Percentiles rank a stretch among this genome's conserved stretches.
Conservation (phyloP, 2,888 invertebrate genomes). For the Lamellibrachia columna region DNA sequence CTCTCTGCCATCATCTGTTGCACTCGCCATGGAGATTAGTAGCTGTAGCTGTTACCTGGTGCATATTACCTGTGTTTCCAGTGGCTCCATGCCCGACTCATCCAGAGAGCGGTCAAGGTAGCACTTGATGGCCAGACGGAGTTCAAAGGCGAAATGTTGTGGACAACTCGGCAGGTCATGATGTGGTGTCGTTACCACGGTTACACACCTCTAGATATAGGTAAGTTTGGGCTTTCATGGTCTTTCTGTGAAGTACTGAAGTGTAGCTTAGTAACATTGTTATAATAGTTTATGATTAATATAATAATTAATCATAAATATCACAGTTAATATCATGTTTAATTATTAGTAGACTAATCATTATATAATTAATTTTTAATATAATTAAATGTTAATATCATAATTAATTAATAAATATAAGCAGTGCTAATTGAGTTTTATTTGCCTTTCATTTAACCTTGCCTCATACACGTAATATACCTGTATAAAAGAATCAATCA, state of each 20-base stretch:
- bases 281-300: neutral
- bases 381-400: too few relatives aligned
- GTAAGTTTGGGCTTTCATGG: neutral
- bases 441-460: neutral
- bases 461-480: neutral
- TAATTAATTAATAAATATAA: neutral
- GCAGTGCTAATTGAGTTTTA: neutral
- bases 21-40: too few relatives aligned
- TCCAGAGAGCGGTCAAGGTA: neutral
- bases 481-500: too few relatives aligned
- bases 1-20: too few relatives aligned
- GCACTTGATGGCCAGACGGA: neutral
- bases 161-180: conserved; percentile 11
- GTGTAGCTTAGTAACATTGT: neutral
- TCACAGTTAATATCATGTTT: too few relatives aligned
- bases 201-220: neutral
- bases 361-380: neutral
- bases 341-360: neutral
- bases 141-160: neutral
- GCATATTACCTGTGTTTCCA: neutral
- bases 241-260: neutral
- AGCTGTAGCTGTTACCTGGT: neutral
- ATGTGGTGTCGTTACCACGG: conserved; percentile 9
- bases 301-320: too few relatives aligned
- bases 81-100: neutral